A percentile compares a stretch with the other conserved stretches of the same genome.
Conservation (phyloP, 2,888 invertebrate species). For the Esperia sulphurella region DNA sequence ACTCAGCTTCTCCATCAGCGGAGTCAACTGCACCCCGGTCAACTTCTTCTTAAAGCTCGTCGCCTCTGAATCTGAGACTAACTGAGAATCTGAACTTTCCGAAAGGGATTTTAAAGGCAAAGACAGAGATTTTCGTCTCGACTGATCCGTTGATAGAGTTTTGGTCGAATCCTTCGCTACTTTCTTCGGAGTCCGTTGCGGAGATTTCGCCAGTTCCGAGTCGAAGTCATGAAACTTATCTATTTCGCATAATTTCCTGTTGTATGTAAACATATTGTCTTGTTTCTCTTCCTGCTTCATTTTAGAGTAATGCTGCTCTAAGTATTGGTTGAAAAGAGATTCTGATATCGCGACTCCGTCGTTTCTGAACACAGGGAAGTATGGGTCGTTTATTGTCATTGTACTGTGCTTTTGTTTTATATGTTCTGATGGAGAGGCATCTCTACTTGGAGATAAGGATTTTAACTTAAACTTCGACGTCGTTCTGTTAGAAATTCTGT, state of each 20-base stretch:
- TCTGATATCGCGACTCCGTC: slow-evolving; percentile 86
- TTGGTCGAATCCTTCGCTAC: slow-evolving; percentile 52
- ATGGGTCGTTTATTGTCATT: slow-evolving; percentile 88
- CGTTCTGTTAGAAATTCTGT: slow-evolving; percentile 76
- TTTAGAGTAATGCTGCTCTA: slow-evolving; percentile 82
- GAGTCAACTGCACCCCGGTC: slow-evolving; percentile 86
- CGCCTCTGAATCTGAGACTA: slow-evolving; percentile 48
- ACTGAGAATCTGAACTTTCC: slow-evolving; percentile 59
- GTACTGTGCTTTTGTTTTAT: slow-evolving; percentile 63
- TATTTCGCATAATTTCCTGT: slow-evolving; percentile 54
- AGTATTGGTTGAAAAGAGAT: slow-evolving; percentile 84
- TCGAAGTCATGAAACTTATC: slow-evolving; percentile 74
- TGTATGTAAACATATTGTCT: slow-evolving; percentile 63
- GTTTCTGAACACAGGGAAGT: slow-evolving; percentile 86
- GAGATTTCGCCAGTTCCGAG: slow-evolving; percentile 60
- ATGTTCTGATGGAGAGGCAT: slow-evolving; percentile 45
- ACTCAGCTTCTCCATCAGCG: slow-evolving; percentile 89
- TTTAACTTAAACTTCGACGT: slow-evolving; percentile 76
- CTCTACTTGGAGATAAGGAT: slow-evolving; percentile 30
- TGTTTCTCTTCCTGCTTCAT: slow-evolving; percentile 69
- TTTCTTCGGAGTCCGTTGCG: slow-evolving; percentile 66
- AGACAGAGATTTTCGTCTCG: slow-evolving; percentile 80
- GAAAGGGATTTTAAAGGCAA: slow-evolving; percentile 85
- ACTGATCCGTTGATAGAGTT: slow-evolving; percentile 51
- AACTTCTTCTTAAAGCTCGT: slow-evolving; percentile 73